Evolutionary conservation across 2,113 vertebrate genomes (phyloP).

Genomic region (Numenius arquata): DNA sequence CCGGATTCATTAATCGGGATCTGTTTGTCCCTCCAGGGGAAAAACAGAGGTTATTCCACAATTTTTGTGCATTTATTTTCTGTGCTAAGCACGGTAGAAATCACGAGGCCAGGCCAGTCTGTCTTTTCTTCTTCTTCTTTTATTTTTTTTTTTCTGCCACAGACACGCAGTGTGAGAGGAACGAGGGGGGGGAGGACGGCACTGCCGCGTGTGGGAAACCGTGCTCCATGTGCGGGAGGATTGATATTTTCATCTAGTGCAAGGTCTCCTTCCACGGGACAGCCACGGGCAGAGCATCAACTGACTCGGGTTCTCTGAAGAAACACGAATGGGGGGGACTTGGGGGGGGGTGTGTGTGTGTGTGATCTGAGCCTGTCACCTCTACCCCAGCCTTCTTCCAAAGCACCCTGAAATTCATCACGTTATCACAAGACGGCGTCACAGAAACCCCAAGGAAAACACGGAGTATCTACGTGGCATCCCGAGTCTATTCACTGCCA

Average conservation of each 20-base stretch:
- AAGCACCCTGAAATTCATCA: not conserved
- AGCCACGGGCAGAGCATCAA: not conserved
- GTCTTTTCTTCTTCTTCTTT: not conserved
- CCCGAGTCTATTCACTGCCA: not conserved
- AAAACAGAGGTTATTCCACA: not conserved
- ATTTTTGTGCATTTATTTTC: not conserved
- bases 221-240: not conserved
- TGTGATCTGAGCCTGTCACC: not conserved
- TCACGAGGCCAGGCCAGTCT: not conserved
- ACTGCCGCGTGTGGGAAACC: accelerated
- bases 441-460: not conserved
- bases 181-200: not conserved
- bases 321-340: not conserved
- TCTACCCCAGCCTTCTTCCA: not conserved
- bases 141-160: not conserved
- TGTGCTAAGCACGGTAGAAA: accelerated
- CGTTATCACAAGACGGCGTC: not conserved
- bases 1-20: not conserved
- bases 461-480: not conserved
- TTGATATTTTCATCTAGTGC: not conserved
- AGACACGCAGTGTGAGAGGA: not conserved
- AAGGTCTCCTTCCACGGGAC: not conserved
- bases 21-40: not conserved
- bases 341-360: no score
- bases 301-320: not conserved